Conservation (phyloP, 2,888 invertebrate genomes). For the Synanthedon vespiformis region DNA sequence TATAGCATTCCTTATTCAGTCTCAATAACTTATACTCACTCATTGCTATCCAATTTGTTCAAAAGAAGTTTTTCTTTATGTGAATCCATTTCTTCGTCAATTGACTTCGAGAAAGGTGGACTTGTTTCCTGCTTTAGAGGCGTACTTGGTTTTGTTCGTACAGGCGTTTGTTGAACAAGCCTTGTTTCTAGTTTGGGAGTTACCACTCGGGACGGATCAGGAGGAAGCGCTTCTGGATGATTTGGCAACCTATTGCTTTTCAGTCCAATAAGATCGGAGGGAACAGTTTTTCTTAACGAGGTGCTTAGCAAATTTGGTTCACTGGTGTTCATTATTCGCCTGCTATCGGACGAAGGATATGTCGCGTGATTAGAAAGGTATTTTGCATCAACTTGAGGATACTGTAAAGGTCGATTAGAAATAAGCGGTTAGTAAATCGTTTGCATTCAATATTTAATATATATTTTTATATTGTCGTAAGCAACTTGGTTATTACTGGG, state of each 20-base stretch:
- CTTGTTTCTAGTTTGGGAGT: constrained; percentile 7
- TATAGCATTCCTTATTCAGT: no score
- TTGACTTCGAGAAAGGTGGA: constrained; percentile 8
- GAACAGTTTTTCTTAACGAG: neutral
- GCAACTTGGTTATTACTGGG: no score
- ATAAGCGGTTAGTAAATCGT: no score
- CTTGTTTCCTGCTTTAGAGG: constrained; percentile 5
- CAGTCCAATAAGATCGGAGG: neutral
- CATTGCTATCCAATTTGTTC: constrained; percentile 15
- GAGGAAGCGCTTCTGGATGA: neutral
- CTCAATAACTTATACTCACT: constrained; percentile 8
- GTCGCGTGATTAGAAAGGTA: no score
- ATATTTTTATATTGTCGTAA: no score
- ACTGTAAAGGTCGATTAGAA: no score
- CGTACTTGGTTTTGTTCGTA: constrained; percentile 1
- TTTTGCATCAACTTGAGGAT: no score
- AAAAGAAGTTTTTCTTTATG: constrained; percentile 17
- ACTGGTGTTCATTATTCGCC: no score
- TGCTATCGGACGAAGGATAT: no score
- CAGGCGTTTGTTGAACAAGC: neutral
- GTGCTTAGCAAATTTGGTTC: neutral
- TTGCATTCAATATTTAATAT: no score
- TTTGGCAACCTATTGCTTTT: neutral
- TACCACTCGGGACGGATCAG: neutral
- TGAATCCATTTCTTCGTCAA: constrained; percentile 15